These are phyloP conservation scores for Orthosia gracilis DNA, from an alignment of 2,888 invertebrate species.

Conservation along the genomic window DNA sequence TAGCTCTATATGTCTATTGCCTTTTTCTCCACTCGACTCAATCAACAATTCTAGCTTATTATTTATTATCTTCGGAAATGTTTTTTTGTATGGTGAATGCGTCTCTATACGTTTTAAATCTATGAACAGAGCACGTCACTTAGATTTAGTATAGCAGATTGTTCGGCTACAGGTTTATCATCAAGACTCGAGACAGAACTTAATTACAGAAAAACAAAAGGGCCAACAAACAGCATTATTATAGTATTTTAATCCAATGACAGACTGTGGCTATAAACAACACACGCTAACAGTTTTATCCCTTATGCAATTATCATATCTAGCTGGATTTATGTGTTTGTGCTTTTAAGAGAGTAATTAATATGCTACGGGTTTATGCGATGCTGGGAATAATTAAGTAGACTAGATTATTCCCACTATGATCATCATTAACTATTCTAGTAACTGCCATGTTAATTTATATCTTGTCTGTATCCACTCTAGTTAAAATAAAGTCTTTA, in stretches of 20 bases:
- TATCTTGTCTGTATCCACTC: neutral
- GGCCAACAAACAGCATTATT: slow-evolving; percentile 7
- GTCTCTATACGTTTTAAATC: too few relatives aligned
- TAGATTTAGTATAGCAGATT: neutral
- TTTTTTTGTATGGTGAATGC: too few relatives aligned
- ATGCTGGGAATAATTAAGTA: neutral
- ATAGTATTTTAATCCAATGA: slow-evolving; percentile 27
- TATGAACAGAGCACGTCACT: neutral
- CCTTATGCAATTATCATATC: slow-evolving; percentile 53
- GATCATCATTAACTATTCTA: neutral
- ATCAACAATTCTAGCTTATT: too few relatives aligned
- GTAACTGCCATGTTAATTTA: neutral
- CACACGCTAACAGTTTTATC: slow-evolving; percentile 46
- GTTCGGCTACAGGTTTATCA: neutral
- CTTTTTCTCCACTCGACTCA: neutral
- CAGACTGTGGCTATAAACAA: slow-evolving; percentile 36
- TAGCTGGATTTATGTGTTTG: slow-evolving; percentile 43
- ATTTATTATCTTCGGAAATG: too few relatives aligned
- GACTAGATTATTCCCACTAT: neutral
- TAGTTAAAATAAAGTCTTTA: neutral
- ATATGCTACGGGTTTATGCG: slow-evolving; percentile 29
- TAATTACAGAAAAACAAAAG: slow-evolving; percentile 18
- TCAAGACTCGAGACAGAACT: slow-evolving; percentile 2
- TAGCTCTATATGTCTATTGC: too few relatives aligned
- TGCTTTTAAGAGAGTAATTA: slow-evolving; percentile 47